Evolutionary conservation across 2,888 invertebrate genomes (phyloP).

Genomic region (Mimachlamys varia): DNA sequence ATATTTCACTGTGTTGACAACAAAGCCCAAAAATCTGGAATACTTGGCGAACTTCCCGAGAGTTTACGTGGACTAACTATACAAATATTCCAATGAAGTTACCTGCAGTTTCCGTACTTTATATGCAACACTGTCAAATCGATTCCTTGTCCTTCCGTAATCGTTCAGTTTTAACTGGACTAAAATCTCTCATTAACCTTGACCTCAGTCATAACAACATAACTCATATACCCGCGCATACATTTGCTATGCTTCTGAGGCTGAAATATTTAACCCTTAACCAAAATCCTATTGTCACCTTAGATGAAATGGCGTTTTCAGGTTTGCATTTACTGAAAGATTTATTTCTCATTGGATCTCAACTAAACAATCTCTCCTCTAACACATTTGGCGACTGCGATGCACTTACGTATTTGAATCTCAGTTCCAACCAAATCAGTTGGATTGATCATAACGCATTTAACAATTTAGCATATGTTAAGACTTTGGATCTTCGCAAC

Average conservation of each 20-base stretch:
- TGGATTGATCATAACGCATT: neutral
- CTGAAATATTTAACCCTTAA: neutral
- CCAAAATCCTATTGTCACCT: neutral
- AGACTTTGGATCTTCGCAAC: neutral
- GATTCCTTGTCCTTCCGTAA: neutral
- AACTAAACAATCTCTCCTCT: slow-evolving; percentile 7
- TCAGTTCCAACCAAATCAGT: neutral
- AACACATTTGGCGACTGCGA: slow-evolving; percentile 19
- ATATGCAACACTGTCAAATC: neutral
- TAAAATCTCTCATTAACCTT: neutral
- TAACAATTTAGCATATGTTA: neutral
- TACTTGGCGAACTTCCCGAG: neutral
- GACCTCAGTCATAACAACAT: neutral
- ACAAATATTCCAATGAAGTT: neutral
- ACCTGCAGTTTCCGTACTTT: neutral
- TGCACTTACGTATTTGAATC: slow-evolving; percentile 20
- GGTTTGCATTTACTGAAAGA: neutral
- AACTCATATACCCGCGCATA: neutral
- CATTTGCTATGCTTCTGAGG: neutral
- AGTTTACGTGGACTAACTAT: neutral
- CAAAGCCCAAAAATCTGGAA: neutral
- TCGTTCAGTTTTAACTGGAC: neutral
- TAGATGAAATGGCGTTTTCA: neutral
- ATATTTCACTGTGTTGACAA: slow-evolving; percentile 38
- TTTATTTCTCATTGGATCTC: neutral